Base-by-base conservation (phyloP, 2,113 vertebrate genomes). In the Rhabdomys dilectus region DNA sequence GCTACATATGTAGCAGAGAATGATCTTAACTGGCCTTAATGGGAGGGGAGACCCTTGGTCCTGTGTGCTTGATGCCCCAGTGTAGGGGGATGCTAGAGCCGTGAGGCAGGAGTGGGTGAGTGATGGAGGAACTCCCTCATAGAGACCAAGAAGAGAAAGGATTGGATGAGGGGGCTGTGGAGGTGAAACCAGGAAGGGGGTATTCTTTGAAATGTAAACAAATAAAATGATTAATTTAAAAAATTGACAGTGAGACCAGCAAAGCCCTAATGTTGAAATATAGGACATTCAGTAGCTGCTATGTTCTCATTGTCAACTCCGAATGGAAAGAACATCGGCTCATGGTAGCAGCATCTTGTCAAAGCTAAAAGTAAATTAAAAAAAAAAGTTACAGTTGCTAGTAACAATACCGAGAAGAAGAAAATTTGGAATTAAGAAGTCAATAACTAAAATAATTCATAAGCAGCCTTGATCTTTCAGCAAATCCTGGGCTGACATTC, bases 401-500 rank as follows among this genome's bases (percentile, higher is more conserved):
- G 22, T 39, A 95, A 88, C 66, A 58, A 42, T 64, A 10, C 3
- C 51, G 12, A 80, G 62, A 94, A 73, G 80, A 93, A 80, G 80
- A 91, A 16, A 78, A 53, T 78, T 91, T 78, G n/a, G 77, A 53
- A 88, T 62, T 42, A 78, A 62, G 48, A 84, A 90, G 24, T 72
- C 62, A 95, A 66, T 73, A 87, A 96, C 58, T 19, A 77, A 91
- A 87, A 60, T 39, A 60, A 64, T 73, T 78, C 16, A 26, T 24
- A 72, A 87, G 24, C 5, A 66, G 21, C n/a, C 42, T 91, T 72
- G 0, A 19, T 73, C 5, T 58, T 48, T 68, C 62, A 68, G 68
- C 34, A 48, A 73, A 91, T 45, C 45, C 62, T 21, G 76, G 22
- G 13, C 34, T 56, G 5, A 22, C 82, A 8, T 8, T 89, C 10